Evolutionary conservation across 2,888 invertebrate species (phyloP), one percentile per base, ranked within the genome.

Genomic region (Dyspetes luteomarginatus): DNA sequence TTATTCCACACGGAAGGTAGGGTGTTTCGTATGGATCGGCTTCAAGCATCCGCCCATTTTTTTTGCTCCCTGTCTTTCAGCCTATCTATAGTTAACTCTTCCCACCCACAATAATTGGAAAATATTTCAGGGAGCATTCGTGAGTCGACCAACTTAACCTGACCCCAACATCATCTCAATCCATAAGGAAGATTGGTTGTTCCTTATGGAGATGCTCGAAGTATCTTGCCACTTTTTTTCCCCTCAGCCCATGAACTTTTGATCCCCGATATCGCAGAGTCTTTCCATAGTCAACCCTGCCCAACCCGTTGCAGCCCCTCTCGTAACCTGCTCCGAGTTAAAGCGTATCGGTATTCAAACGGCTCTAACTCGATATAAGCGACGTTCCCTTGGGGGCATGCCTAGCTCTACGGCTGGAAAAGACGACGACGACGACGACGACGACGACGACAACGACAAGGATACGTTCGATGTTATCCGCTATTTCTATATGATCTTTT

Each of bases 291-390:
- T 17, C 45, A 45, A 15, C 45, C 45, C 45, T 15, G 12, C 36
- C 36, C 36, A 5, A 17, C 15, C 15, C 17, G 15, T 45, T 45
- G 3, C 45, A 45, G 17, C 45, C 45, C 45, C 45, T 41, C 73
- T 41, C 64, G 55, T 17, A 17, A 12, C 30, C 58, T 17, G 55
- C 26, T n/a, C 28, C 36, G 12, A 58, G 64, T 43, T 65, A n/a
- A 24, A 24, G 50, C 41, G 55, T 74, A 82, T 89, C 88, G 88
- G 88, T 91, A 91, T 91, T 91, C 91, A 91, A 91, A 91, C 90
- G 90, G 84, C 87, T 88, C 88, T 91, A 90, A 91, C 90, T 91
- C 91, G 91, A 91, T 91, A 90, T 89, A 90, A 91, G 88, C 89
- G 90, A 77, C 76, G 84, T 82, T 90, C 91, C 90, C 90, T 73